These are phyloP conservation scores for Xanthorhoe designata DNA, from an alignment of 2,888 invertebrate genomes.

Conservation along the genomic window DNA sequence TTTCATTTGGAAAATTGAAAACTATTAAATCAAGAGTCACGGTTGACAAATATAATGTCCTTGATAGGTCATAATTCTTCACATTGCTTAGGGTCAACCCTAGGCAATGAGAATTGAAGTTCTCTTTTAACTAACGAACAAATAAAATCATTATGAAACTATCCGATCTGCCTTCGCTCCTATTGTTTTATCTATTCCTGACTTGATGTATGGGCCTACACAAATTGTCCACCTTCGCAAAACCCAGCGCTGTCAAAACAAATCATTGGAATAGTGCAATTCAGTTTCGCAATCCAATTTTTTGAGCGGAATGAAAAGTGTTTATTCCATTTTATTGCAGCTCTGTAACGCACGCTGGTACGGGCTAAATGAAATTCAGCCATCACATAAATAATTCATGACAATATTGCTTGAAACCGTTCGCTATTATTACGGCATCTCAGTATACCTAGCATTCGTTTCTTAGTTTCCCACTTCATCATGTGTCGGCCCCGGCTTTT, in stretches of 20 bases:
- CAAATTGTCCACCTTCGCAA: constrained; percentile 12
- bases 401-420: constrained; percentile 53
- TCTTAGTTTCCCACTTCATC: background rate
- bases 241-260: constrained; percentile 30
- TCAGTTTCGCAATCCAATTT: constrained; percentile 28
- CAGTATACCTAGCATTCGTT: constrained; percentile 31
- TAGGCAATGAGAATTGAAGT: too few relatives aligned
- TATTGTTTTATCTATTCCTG: constrained; percentile 4
- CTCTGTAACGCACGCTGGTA: constrained; percentile 25
- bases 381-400: constrained; percentile 60
- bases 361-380: constrained; percentile 28
- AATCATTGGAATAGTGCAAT: constrained; percentile 30
- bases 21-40: too few relatives aligned
- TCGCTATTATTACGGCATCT: constrained; percentile 59
- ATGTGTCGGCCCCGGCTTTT: too few relatives aligned
- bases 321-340: constrained; percentile 35
- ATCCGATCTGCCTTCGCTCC: background rate
- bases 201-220: constrained; percentile 9
- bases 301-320: constrained; percentile 34
- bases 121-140: background rate
- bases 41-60: too few relatives aligned
- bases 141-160: background rate
- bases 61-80: too few relatives aligned
- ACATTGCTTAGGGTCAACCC: too few relatives aligned
- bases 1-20: too few relatives aligned